Evolutionary conservation across 2,113 vertebrate genomes (phyloP), one percentile per base, ranked within the genome.

Genomic region (Oncorhynchus gorbuscha): DNA sequence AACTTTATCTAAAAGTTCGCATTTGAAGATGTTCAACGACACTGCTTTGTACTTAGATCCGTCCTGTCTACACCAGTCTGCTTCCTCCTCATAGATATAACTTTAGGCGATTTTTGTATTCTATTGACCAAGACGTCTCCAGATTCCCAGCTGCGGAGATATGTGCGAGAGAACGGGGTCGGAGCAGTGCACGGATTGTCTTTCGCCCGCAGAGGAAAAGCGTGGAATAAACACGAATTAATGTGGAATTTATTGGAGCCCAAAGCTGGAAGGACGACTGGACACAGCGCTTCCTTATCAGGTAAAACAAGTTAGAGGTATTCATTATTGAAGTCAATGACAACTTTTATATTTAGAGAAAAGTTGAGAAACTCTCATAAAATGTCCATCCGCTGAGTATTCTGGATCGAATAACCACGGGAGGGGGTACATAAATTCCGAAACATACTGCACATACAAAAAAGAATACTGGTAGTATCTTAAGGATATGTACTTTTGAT

Each of bases 211-310:
- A 73, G 85, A 87, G 90, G 75, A 92, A 89, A 91, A 88, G 89
- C 90, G 90, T 92, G 94, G 94, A 95, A 93, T 90, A 91, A 91
- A 94, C 91, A 90, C 92, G 94, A 94, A 95, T 95, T 97, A 95
- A 97, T 98, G 96, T 95, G 94, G 95, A 93, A 91, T 88, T 93
- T 92, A 92, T 89, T 81, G 86, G 91, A 90, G 83, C 84, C 66
- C 84, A 84, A 91, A 87, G 89, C 91, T 87, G 92, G 92, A 90
- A 90, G 88, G 87, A 88, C 89, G 90, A 91, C 86, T 89, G 92
- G 91, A 89, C 90, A 90, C 89, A 91, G 86, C 89, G 87, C 92
- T 91, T 93, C 91, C 90, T 91, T 81, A 84, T 88, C 88, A 92
- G 93, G 93, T 93, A 91, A 90, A 74, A 71, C 13, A 49, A 65